Conservation (phyloP, 92 coral and sea anemone genomes). For the Parazoanthus atlanticus region DNA sequence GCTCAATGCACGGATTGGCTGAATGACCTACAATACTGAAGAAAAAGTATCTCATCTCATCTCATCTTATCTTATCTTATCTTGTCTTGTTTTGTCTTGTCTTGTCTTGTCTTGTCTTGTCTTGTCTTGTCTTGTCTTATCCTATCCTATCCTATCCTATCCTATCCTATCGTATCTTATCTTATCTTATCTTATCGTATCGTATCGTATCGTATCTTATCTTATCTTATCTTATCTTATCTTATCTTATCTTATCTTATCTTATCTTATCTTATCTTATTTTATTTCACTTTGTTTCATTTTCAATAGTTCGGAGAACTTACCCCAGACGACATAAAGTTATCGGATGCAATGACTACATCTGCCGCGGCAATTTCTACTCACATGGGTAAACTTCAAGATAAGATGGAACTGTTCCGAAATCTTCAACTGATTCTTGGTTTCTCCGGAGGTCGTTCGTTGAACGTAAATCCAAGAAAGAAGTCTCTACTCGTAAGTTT, state of each 20-base stretch:
- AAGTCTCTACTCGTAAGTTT: neutral
- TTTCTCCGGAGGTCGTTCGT: constrained; percentile 33
- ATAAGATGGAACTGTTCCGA: constrained; percentile 30
- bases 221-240: too few species aligned
- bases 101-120: neutral
- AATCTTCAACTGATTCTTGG: constrained; percentile 39
- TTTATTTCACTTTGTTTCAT: neutral
- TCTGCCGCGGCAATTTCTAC: constrained; percentile 53
- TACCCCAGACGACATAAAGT: constrained; percentile 53
- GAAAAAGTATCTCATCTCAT: too few species aligned
- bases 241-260: too few species aligned
- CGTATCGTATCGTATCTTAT: too few species aligned
- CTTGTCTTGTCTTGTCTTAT: too few species aligned
- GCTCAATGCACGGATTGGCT: too few species aligned
- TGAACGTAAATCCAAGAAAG: constrained; percentile 9
- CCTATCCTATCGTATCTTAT: too few species aligned
- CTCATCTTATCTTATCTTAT: too few species aligned
- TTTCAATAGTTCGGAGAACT: constrained; percentile 5
- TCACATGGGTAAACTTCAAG: constrained; percentile 53
- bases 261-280: neutral
- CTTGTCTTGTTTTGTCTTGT: neutral
- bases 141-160: too few species aligned
- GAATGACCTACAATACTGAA: too few species aligned
- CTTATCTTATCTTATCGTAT: too few species aligned
- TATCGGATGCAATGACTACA: constrained; percentile 51